A percentile compares a stretch with the other conserved stretches of the same genome.
phyloP scores from a whole-genome alignment of 2,888 invertebrate species.

The Troides helena region DNA sequence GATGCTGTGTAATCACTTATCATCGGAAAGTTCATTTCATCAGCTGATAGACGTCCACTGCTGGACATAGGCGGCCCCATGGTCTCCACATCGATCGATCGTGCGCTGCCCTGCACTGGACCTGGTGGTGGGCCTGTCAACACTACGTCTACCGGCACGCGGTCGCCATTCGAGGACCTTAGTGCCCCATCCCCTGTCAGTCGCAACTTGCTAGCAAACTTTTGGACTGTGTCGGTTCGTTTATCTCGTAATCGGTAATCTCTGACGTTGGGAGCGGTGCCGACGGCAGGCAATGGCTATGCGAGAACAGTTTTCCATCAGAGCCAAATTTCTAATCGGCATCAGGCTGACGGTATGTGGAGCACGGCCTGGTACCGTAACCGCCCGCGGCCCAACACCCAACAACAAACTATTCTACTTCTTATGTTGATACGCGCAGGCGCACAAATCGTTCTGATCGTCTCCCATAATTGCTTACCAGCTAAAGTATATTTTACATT shows the following conservation, averaged over 20 bases:
- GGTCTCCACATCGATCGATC: too few species aligned
- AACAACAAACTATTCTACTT: conserved; percentile 46
- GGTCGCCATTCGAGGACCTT: too few species aligned
- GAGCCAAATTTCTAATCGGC: conserved; percentile 64
- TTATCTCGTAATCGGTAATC: conserved; percentile 33
- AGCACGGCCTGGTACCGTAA: conserved; percentile 60
- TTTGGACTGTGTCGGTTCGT: too few species aligned
- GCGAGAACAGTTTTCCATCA: conserved; percentile 70
- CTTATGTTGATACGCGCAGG: conserved; percentile 35
- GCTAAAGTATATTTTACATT: neutral
- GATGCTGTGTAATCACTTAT: too few species aligned
- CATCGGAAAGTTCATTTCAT: too few species aligned
- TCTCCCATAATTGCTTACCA: neutral
- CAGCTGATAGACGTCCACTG: too few species aligned
- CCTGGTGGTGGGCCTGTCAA: too few species aligned
- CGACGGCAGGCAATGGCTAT: conserved; percentile 44
- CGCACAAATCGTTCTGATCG: conserved; percentile 21
- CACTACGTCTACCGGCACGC: too few species aligned
- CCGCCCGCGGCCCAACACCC: conserved; percentile 47
- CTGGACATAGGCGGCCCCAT: too few species aligned
- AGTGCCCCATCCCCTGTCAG: too few species aligned
- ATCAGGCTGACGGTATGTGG: conserved; percentile 56
- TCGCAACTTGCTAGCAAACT: too few species aligned
- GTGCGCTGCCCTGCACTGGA: too few species aligned
- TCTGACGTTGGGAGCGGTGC: conserved; percentile 27